phyloP scores from a whole-genome alignment of 2,888 invertebrate genomes.

The Melanargia galathea region DNA sequence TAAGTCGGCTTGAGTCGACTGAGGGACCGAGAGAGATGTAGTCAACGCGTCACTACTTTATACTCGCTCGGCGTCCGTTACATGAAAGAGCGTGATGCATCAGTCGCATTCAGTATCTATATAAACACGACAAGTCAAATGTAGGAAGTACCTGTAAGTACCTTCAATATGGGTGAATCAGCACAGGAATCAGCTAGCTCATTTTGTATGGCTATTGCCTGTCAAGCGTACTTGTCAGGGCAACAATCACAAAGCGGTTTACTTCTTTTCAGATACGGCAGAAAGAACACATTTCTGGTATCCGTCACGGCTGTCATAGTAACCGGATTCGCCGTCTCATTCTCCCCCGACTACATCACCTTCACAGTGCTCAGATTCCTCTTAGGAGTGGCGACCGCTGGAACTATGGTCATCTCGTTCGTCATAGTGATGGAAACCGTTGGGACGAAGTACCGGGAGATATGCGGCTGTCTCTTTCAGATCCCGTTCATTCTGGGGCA shows the following conservation, averaged over 20 bases:
- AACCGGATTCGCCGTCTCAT: constrained; percentile 85
- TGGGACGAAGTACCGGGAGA: constrained; percentile 78
- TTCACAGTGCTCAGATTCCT: constrained; percentile 86
- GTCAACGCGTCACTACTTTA: too few species aligned
- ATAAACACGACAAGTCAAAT: too few species aligned
- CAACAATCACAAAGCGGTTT: background rate
- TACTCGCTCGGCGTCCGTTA: too few species aligned
- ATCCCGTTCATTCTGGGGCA: constrained; percentile 87
- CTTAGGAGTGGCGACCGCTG: constrained; percentile 88
- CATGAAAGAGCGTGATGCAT: too few species aligned
- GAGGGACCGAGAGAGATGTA: too few species aligned
- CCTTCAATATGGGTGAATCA: too few species aligned
- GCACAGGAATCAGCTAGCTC: too few species aligned
- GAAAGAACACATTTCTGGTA: constrained; percentile 86
- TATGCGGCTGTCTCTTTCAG: constrained; percentile 84
- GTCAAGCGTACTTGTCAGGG: too few species aligned
- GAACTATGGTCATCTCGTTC: constrained; percentile 90
- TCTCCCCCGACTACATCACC: constrained; percentile 81
- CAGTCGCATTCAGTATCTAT: too few species aligned
- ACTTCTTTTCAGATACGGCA: constrained; percentile 84
- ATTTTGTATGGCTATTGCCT: too few species aligned
- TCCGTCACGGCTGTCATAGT: constrained; percentile 85
- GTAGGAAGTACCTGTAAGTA: too few species aligned
- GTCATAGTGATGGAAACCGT: constrained; percentile 86
- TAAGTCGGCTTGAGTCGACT: too few species aligned